Evolutionary conservation across 2,797 vertebrate species (phyloP).

Genomic region (Sebastes miniatus): DNA sequence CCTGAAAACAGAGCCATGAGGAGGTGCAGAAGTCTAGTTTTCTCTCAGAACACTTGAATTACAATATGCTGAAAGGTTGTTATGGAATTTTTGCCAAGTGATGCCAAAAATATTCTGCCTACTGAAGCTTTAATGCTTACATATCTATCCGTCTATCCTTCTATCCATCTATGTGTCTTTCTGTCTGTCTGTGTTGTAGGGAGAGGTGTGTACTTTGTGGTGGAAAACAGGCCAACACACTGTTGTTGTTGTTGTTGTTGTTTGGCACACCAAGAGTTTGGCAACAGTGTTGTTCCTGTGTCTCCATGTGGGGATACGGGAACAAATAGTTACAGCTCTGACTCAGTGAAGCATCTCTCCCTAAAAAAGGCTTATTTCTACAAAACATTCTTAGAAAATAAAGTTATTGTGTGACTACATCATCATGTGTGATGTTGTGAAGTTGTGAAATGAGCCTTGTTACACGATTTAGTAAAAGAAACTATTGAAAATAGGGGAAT

Average conservation of each 20-base stretch:
- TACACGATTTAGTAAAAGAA: not conserved
- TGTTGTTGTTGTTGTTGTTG: not conserved
- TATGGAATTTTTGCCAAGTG: rapidly evolving
- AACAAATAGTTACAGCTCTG: not conserved
- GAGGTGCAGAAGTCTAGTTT: rapidly evolving
- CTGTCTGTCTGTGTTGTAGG: not conserved
- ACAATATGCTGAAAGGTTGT: too few relatives aligned
- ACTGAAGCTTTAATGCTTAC: too few relatives aligned
- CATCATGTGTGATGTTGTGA: not conserved
- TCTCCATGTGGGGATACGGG: not conserved
- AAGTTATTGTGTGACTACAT: not conserved
- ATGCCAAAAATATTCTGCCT: too few relatives aligned
- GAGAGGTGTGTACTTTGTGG: not conserved
- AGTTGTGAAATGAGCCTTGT: not conserved
- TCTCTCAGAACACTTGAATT: too few relatives aligned
- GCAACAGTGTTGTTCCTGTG: not conserved
- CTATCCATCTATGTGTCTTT: too few relatives aligned
- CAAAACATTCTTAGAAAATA: not conserved
- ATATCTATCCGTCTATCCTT: not conserved
- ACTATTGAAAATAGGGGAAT: not conserved
- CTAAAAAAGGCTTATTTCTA: not conserved
- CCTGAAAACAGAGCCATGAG: too few relatives aligned
- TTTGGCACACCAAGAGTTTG: not conserved
- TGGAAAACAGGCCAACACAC: not conserved
- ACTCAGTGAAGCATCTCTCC: not conserved